Conservation (phyloP, 1,140 invertebrate genomes). For the Papilio aristodemus region DNA sequence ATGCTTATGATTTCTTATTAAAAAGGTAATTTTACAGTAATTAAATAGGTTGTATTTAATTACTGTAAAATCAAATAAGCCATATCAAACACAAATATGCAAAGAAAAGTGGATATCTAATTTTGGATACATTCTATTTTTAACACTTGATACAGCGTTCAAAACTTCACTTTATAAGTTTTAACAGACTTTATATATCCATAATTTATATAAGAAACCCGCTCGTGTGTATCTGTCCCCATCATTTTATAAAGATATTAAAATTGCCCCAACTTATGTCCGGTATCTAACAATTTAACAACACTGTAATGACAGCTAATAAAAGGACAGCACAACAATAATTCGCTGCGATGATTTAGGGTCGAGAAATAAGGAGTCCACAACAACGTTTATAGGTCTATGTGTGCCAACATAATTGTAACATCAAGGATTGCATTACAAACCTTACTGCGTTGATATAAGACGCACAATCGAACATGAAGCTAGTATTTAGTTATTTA, state of each 20-base stretch:
- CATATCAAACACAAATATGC: too few relatives aligned
- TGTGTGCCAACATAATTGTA: slow-evolving; percentile 22
- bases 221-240: neutral
- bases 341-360: slow-evolving; percentile 48
- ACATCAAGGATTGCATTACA: slow-evolving; percentile 30
- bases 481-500: neutral
- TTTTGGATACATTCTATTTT: too few relatives aligned
- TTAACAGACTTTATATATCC: neutral
- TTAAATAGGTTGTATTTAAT: too few relatives aligned
- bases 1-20: too few relatives aligned
- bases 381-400: slow-evolving; percentile 42
- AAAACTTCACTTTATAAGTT: neutral
- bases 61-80: too few relatives aligned
- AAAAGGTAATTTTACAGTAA: too few relatives aligned
- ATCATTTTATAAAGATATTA: slow-evolving; percentile 26
- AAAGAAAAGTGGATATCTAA: too few relatives aligned
- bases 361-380: slow-evolving; percentile 43
- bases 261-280: slow-evolving; percentile 38
- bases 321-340: slow-evolving; percentile 44
- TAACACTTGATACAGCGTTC: too few relatives aligned
- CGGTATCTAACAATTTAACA: slow-evolving; percentile 39
- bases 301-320: slow-evolving; percentile 42
- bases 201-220: neutral
- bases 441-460: slow-evolving; percentile 30
- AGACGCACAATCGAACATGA: slow-evolving; percentile 27